Percentiles rank a stretch among this genome's conserved stretches.
These are phyloP conservation scores for Uloborus diversus DNA, from an alignment of 1,140 invertebrate genomes.

Conservation along the genomic window DNA sequence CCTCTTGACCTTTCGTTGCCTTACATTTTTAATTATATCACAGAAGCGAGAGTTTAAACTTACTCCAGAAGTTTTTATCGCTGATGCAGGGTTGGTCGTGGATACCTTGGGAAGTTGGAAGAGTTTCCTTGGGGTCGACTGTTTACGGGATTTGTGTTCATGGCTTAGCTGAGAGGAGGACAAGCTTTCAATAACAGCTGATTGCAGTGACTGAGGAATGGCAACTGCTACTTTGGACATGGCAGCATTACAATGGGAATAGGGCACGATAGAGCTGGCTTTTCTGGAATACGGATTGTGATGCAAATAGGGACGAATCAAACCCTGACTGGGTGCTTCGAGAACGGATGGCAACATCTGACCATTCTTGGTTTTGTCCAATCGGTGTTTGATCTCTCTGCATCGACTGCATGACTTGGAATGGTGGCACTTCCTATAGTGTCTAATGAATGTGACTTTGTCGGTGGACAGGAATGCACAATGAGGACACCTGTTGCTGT, in stretches of 20 bases:
- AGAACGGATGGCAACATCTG: neutral
- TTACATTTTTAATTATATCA: slow-evolving; percentile 30
- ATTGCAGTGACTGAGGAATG: slow-evolving; percentile 23
- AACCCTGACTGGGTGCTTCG: too few species aligned
- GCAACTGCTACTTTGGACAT: slow-evolving; percentile 40
- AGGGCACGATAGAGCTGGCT: slow-evolving; percentile 8
- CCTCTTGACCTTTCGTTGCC: neutral
- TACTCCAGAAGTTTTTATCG: neutral
- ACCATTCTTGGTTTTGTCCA: neutral
- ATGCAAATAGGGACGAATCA: slow-evolving; percentile 36
- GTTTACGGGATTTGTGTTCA: slow-evolving; percentile 64
- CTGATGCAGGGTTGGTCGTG: neutral
- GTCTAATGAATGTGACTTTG: slow-evolving; percentile 32
- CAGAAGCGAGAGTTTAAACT: too few species aligned
- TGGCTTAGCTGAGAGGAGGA: neutral
- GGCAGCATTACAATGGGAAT: slow-evolving; percentile 29
- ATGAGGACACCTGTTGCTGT: slow-evolving; percentile 63
- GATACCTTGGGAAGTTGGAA: slow-evolving; percentile 53
- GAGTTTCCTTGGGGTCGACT: slow-evolving; percentile 67
- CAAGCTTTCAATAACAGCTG: neutral
- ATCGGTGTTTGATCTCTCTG: slow-evolving; percentile 25
- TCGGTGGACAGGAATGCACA: slow-evolving; percentile 58
- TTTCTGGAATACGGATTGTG: slow-evolving; percentile 47
- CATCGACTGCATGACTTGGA: slow-evolving; percentile 30
- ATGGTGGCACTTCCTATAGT: slow-evolving; percentile 48